Evolutionary conservation across 1,140 invertebrate species (phyloP).

Genomic region (Zaprionus capensis): DNA sequence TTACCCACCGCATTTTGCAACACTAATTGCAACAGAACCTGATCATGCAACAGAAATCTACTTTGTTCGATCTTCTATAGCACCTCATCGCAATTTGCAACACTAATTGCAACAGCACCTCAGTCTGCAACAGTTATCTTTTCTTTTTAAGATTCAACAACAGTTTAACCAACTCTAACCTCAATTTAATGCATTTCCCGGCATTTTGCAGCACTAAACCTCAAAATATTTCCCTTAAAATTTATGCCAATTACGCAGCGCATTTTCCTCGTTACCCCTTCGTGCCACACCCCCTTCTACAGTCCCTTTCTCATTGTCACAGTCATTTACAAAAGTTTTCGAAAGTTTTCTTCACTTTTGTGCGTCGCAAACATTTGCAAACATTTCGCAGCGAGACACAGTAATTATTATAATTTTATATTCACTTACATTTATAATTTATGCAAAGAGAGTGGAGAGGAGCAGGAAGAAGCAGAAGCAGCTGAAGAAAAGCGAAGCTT

Average conservation of each 20-base stretch:
- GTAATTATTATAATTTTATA: conserved; percentile 33
- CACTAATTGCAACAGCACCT: no score
- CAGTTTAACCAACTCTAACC: background rate
- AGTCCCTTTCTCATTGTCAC: conserved; percentile 29
- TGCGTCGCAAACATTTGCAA: conserved; percentile 66
- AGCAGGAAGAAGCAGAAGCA: background rate
- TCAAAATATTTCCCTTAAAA: conserved; percentile 13
- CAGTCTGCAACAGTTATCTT: no score
- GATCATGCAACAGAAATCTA: no score
- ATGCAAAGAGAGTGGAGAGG: conserved; percentile 53
- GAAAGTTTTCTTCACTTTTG: conserved; percentile 43
- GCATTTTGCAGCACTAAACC: conserved; percentile 1
- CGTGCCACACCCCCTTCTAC: background rate
- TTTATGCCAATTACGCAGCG: conserved; percentile 32
- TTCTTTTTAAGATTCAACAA: background rate
- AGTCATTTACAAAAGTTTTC: conserved; percentile 33
- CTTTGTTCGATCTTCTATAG: no score
- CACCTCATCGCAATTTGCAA: no score
- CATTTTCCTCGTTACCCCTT: conserved; percentile 18
- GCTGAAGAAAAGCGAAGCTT: conserved; percentile 25
- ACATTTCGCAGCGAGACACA: conserved; percentile 46
- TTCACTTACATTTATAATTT: conserved; percentile 64
- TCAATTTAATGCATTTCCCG: background rate
- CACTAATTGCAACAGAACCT: no score
- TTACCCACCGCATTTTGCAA: no score